A percentile compares a stretch with the other conserved stretches of the same genome.
Evolutionary conservation across 1,140 invertebrate genomes (phyloP).

Genomic region (Trichonephila inaurata): DNA sequence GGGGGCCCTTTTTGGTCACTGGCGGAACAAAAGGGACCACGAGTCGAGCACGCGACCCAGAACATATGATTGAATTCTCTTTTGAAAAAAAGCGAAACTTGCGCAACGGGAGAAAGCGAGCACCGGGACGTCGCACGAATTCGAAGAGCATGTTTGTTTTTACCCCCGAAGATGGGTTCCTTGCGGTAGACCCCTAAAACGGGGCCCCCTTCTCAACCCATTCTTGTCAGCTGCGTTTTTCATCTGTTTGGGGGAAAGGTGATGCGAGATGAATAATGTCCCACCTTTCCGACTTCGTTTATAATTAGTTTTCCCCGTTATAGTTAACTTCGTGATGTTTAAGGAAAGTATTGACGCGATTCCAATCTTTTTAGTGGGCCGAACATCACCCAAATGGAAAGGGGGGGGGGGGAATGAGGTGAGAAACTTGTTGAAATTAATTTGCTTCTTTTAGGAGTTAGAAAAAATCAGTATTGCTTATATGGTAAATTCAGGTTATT

Average conservation of each 20-base stretch:
- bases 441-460: too few species aligned
- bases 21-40: slow-evolving; percentile 57
- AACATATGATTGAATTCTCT: not conserved
- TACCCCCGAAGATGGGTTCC: not conserved
- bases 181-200: not conserved
- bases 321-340: too few species aligned
- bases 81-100: not conserved
- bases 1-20: slow-evolving; percentile 49
- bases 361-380: too few species aligned
- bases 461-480: too few species aligned
- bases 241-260: not conserved
- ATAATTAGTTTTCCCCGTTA: not conserved
- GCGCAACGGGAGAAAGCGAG: slow-evolving; percentile 21
- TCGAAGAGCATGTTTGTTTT: slow-evolving; percentile 7
- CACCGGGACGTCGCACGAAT: not conserved
- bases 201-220: slow-evolving; percentile 32
- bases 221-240: slow-evolving; percentile 47
- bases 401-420: too few species aligned
- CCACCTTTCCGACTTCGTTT: not conserved
- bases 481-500: too few species aligned
- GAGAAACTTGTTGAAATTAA: too few species aligned
- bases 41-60: slow-evolving; percentile 55
- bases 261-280: not conserved
- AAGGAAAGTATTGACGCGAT: too few species aligned
- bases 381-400: too few species aligned